Evolutionary conservation across 2,113 vertebrate genomes (phyloP), one percentile per base, ranked within the genome.

Genomic region (Tetrax tetrax): DNA sequence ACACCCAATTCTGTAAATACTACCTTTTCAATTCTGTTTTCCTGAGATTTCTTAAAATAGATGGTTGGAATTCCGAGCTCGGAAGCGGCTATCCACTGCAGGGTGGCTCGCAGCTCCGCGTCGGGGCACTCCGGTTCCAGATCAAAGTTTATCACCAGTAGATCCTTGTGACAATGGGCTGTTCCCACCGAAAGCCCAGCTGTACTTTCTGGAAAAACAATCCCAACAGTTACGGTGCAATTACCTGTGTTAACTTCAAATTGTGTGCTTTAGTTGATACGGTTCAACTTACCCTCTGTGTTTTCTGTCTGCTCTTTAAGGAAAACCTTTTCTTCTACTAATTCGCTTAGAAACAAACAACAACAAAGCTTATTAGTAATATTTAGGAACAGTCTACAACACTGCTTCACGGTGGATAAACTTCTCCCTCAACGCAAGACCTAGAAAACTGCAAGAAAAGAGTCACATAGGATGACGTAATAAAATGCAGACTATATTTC

Each of bases 21-120:
- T 98, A 99, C 99, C 99, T 99, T 99, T 95, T 98, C 97, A 50
- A 98, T 95, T 94, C 97, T 98, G 91, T 97, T 98, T 96, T 99
- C 98, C 96, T 99, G 98, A 97, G 98, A 99, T 97, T 98, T 99
- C 96, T 98, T 98, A 97, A 99, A 99, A 97, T 99, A 99, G 87
- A 99, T 98, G 13, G 98, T 98, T 31, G 99, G 98, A 45, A 99
- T 98, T 25, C 99, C 99, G 20, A 99, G 98, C 84, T 99, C 99
- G 0, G 99, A 99, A 54, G 99, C 99, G 2, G 99, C 99, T 24
- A 99, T 99, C 99, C 99, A 99, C 90, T 99, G 99, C 88, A 99
- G 98, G 12, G 98, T 98, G 61, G 98, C 98, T 87, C 98, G 97
- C 43, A 99, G 97, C 95, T 99, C 99, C 1, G 94, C 95, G 3